Evolutionary conservation across 2,113 vertebrate species (phyloP).

Genomic region (Nothobranchius furzeri): DNA sequence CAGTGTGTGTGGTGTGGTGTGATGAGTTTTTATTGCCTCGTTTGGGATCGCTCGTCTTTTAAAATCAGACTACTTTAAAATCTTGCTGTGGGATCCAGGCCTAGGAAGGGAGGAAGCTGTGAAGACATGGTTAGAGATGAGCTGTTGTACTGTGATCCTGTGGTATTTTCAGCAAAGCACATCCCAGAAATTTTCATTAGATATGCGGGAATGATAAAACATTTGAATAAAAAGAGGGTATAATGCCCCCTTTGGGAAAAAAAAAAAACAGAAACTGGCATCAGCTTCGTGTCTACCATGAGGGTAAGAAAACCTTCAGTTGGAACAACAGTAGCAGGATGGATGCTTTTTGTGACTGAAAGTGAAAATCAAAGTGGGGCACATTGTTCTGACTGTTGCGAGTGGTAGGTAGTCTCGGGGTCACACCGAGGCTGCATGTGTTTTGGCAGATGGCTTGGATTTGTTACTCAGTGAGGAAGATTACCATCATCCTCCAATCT

Average conservation of each 20-base stretch:
- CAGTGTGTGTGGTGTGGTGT: no score
- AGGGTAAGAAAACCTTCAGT: background rate
- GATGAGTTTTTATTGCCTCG: no score
- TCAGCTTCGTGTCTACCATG: background rate
- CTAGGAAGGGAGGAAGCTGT: background rate
- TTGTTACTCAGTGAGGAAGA: constrained; percentile 68
- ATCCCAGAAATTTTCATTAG: background rate
- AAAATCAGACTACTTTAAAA: no score
- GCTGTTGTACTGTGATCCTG: background rate
- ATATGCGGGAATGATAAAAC: background rate
- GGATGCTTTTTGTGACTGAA: background rate
- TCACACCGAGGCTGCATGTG: constrained; percentile 61
- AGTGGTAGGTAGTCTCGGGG: constrained; percentile 54
- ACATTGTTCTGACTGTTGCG: constrained; percentile 35
- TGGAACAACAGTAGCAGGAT: background rate
- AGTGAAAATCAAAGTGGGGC: constrained; percentile 26
- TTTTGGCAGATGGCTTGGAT: constrained; percentile 78
- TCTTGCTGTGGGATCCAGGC: no score
- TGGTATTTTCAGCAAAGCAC: background rate
- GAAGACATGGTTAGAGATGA: background rate
- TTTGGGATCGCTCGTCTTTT: no score
- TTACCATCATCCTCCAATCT: constrained; percentile 60
- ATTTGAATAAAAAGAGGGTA: background rate
- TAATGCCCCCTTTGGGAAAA: background rate
- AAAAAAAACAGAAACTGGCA: background rate